These are phyloP conservation scores for Gobio occitaniae DNA, from an alignment of 2,797 vertebrate species.

Conservation along the genomic window DNA sequence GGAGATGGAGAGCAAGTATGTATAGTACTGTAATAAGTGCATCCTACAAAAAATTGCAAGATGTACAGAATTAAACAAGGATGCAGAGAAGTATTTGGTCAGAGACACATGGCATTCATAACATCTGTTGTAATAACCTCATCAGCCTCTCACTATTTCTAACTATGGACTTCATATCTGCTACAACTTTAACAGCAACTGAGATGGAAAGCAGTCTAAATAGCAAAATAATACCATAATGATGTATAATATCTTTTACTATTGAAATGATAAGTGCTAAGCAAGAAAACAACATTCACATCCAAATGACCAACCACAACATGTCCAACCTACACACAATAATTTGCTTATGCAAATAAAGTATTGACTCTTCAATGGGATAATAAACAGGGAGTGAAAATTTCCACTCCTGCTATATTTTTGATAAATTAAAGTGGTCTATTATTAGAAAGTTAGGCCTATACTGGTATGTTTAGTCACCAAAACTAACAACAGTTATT, in stretches of 20 bases:
- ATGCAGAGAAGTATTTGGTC: neutral
- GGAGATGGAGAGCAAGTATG: neutral
- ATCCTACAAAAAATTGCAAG: neutral
- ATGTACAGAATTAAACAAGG: neutral
- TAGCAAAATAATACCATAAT: neutral
- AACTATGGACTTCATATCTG: neutral
- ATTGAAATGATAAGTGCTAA: neutral
- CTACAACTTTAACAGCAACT: neutral
- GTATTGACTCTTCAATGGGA: neutral
- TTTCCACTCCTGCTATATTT: neutral
- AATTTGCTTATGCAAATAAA: conserved; percentile 31
- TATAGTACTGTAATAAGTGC: neutral
- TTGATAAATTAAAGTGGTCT: neutral
- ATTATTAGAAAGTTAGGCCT: neutral
- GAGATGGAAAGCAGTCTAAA: neutral
- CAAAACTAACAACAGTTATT: neutral
- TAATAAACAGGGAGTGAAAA: neutral
- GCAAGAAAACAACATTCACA: neutral
- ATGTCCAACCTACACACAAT: neutral
- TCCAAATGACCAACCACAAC: conserved; percentile 8
- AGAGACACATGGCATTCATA: neutral
- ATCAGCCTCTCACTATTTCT: neutral
- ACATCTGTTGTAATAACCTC: neutral
- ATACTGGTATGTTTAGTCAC: neutral
- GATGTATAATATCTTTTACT: neutral